Conservation (phyloP, 2,888 invertebrate genomes). For the Ptychoptera albimana region DNA sequence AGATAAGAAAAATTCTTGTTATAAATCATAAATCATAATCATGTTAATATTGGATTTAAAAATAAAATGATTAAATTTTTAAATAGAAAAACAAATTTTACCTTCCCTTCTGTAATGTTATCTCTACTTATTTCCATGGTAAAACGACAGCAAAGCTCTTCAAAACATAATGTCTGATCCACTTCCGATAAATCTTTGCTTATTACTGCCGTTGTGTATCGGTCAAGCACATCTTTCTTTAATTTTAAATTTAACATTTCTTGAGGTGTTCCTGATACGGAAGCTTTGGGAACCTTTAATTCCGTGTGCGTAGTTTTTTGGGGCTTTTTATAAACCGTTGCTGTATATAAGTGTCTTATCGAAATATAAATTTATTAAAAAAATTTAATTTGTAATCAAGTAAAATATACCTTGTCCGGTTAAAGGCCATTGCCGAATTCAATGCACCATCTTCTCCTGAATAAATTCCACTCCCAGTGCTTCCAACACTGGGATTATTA, state of each 20-base stretch:
- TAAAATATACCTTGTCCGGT: too few species aligned
- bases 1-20: too few species aligned
- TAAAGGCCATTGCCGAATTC: slow-evolving; percentile 16
- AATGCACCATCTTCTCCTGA: slow-evolving; percentile 21
- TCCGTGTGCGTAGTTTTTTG: too few species aligned
- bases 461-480: slow-evolving; percentile 47
- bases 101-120: background rate
- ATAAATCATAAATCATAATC: too few species aligned
- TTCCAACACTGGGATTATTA: slow-evolving; percentile 34
- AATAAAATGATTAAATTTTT: too few species aligned
- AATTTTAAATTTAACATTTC: slow-evolving; percentile 1
- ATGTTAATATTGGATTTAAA: too few species aligned
- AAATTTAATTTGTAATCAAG: too few species aligned
- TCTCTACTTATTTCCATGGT: background rate
- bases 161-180: background rate
- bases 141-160: slow-evolving; percentile 2
- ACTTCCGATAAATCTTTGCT: background rate
- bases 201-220: background rate
- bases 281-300: too few species aligned
- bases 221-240: background rate
- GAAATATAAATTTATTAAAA: too few species aligned
- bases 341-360: too few species aligned
- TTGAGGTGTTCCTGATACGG: background rate
- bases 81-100: background rate
- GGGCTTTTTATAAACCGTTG: too few species aligned